Evolutionary conservation across 1,140 invertebrate genomes (phyloP).

Genomic region (Eupristina koningsbergeri): DNA sequence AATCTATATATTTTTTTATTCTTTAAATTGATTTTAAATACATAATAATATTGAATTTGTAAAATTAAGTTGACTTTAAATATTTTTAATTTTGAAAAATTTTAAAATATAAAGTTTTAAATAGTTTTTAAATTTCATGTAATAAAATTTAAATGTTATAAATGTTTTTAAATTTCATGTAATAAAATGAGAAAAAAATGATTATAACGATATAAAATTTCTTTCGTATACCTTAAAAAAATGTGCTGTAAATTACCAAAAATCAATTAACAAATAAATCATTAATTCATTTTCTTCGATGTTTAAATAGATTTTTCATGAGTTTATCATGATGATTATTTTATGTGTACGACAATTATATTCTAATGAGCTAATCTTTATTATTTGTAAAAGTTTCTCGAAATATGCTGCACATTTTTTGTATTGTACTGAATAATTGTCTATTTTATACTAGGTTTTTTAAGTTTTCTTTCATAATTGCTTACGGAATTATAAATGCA

Average conservation of each 20-base stretch:
- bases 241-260: not conserved
- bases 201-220: not conserved
- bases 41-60: not conserved
- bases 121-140: no score
- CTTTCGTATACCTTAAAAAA: slow-evolving; percentile 19
- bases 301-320: slow-evolving; percentile 19
- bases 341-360: slow-evolving; percentile 27
- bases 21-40: not conserved
- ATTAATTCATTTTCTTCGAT: slow-evolving; percentile 26
- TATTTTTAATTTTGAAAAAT: not conserved
- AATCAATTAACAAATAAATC: slow-evolving; percentile 31
- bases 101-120: not conserved
- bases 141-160: no score
- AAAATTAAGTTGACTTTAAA: not conserved
- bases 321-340: not conserved
- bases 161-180: not conserved
- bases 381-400: slow-evolving; percentile 17
- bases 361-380: slow-evolving; percentile 18
- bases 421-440: not conserved
- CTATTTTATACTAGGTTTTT: slow-evolving; percentile 8
- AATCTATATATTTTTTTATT: not conserved
- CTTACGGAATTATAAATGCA: slow-evolving; percentile 19
- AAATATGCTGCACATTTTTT: slow-evolving; percentile 34
- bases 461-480: slow-evolving; percentile 27
- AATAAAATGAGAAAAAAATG: no score